Evolutionary conservation across 1,140 invertebrate species (phyloP), one percentile per base, ranked within the genome.

Genomic region (Drosophila teissieri): DNA sequence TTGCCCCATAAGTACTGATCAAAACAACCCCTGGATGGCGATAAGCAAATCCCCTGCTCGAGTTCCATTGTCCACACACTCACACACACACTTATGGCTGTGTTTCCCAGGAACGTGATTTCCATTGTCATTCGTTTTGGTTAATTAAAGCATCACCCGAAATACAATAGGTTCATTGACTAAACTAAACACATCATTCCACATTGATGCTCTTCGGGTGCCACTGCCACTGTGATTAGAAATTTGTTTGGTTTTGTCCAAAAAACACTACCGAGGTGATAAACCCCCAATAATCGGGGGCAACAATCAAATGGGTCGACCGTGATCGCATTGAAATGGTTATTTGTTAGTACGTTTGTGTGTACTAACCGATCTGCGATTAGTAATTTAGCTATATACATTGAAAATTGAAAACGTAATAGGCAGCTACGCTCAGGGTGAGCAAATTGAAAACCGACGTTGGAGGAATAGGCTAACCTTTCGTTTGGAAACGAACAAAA

Each of bases 41-140:
- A 48, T 24, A 22, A 46, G 11, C 14, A 51, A 73, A 42, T 42
- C 52, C 31, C 51, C 17, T 37, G 19, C 42, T 60, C 34, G 54
- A 45, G 45, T 14, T 61, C 45, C 7, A 27, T 53, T 62, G 27
- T 36, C 57, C 49, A n/a, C 52, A 39, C 27, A 36, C 12, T 14
- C 37, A 22, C 6, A 24, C 19, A 12, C 4, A 19, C 11, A 14
- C 15, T 5, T 22, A 15, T 49, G 36, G 27, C 46, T 46, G 42
- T 57, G 51, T 57, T 70, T 48, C 67, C 42, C 36, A 70, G 51
- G 64, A 34, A 34, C 37, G 64, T 36, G 65, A 70, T 57, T 57
- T 37, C 22, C 34, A 19, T 46, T 58, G 31, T 40, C 24, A 7
- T 45, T 34, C 27, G 36, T 68, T 48, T 69, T 69, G 61, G 19